Percentiles rank a stretch among this genome's conserved stretches.
Evolutionary conservation across 2,113 vertebrate genomes (phyloP).

Genomic region (Siphamia tubifer): DNA sequence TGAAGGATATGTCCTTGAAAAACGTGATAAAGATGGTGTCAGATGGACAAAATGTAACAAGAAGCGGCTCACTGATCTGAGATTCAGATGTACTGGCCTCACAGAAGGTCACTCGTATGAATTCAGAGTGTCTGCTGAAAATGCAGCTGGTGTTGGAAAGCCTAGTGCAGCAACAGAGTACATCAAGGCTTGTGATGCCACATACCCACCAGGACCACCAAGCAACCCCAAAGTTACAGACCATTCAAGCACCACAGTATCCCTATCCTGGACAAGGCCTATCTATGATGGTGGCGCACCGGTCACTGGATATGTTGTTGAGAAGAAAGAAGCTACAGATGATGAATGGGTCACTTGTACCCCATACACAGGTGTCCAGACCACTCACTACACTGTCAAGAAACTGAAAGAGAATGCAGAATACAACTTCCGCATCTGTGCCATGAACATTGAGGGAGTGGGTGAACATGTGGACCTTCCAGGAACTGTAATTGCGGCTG

Average conservation of each 20-base stretch:
- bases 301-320: constrained; percentile 90
- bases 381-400: constrained; percentile 89
- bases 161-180: constrained; percentile 89
- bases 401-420: constrained; percentile 94
- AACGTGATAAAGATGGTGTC: constrained; percentile 95
- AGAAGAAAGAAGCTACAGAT: constrained; percentile 86
- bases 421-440: constrained; percentile 95
- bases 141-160: constrained; percentile 93
- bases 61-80: constrained; percentile 89
- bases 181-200: constrained; percentile 91
- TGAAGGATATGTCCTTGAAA: constrained; percentile 95
- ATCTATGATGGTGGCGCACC: constrained; percentile 95
- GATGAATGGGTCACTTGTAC: constrained; percentile 94
- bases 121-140: constrained; percentile 96
- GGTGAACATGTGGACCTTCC: constrained; percentile 90
- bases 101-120: constrained; percentile 94
- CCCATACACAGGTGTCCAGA: constrained; percentile 85
- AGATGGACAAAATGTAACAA: constrained; percentile 98
- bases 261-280: constrained; percentile 92
- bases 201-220: constrained; percentile 93
- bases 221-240: constrained; percentile 93
- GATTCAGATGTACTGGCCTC: constrained; percentile 91
- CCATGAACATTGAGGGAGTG: constrained; percentile 93
- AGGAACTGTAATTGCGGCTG: constrained; percentile 86
- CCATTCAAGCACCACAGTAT: constrained; percentile 91